Evolutionary conservation across 2,888 invertebrate species (phyloP), one percentile per base, ranked within the genome.

Genomic region (Synergus itoensis): DNA sequence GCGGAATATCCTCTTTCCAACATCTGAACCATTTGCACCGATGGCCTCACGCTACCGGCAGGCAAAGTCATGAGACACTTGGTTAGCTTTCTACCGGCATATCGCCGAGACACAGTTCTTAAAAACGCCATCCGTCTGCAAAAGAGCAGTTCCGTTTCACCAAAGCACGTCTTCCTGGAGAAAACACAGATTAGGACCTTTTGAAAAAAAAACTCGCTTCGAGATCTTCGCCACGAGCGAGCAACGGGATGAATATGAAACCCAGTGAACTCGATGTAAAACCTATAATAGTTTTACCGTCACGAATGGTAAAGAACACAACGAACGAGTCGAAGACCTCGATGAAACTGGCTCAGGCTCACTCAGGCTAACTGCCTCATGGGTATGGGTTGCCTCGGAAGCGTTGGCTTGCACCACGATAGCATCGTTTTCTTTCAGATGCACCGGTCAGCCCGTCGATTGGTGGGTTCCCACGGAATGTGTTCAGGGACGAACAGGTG

Each of bases 61-160:
- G 87, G 82, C 76, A 87, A 84, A 69, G 88, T 84, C 78, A 87
- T 83, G 18, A 87, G 85, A 82, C 87, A 87, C 82, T 89, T 89
- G 60, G 87, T 84, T 40, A 91, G 79, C 84, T 88, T 91, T 84
- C 88, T 89, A 84, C 88, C 89, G 85, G 88, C 88, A 87, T 88
- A 88, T 86, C 89, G 88, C 84, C 89, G 88, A 82, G 91, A 88
- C 76, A 90, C 88, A 85, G 87, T 89, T 83, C 91, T 87, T 87
- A 91, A 86, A 87, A 91, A 90, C 88, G 91, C 91, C 91, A 91
- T 90, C 76, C 40, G 48, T 73, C 36, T 28, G 45, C 45, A 48
- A 14, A 67, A 21, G 21, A 0, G 28, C 21, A 45, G 48, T 16
- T 48, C 9, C 28, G 21, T 28, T 73, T 73, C 73, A 73, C 73